Evolutionary conservation across 2,888 invertebrate genomes (phyloP), one percentile per base, ranked within the genome.

Genomic region (Nowickia ferox): DNA sequence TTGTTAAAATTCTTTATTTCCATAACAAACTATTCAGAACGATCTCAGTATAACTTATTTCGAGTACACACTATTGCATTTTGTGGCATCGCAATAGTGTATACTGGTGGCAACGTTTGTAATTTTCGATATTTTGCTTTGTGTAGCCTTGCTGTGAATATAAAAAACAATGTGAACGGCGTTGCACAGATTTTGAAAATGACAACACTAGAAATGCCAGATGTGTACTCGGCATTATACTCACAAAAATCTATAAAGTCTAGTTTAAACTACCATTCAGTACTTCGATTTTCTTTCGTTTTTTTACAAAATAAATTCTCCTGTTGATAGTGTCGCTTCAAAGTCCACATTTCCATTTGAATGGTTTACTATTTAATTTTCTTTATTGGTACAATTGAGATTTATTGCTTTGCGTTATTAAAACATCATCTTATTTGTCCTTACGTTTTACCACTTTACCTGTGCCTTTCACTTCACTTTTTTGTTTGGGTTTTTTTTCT

Each of bases 321-420:
- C 22, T 48, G 55, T 65, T 80, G 40, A 9, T 57, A 38, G 51
- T 17, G 38, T 10, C 9, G 11, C 38, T 11, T 51, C 15, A 40
- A 40, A 59, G 1, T 40, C 6, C 9, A 19, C 30, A 65, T 72
- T 72, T 79, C 55, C 57, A 65, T 46, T 80, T 80, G 6, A 65
- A 72, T 72, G n/a, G 22, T 15, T 22, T 9, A n/a, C 30, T 55
- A 61, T 75, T 61, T 57, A 55, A 55, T 57, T 72, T 48, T 51
- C 19, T 53, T 61, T 53, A 15, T 3, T 30, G n/a, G 9, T 55
- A 61, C 65, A 65, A 77, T 77, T 83, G 57, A 83, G 71, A 77
- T 77, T 77, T 71, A 83, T 83, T 77, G 76, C 82, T 77, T 71
- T 69, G 13, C 57, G 40, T 38, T 61, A 78, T 44, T 59, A 74